phyloP scores from a whole-genome alignment of 2,888 invertebrate species.

The Hecatera dysodea region DNA sequence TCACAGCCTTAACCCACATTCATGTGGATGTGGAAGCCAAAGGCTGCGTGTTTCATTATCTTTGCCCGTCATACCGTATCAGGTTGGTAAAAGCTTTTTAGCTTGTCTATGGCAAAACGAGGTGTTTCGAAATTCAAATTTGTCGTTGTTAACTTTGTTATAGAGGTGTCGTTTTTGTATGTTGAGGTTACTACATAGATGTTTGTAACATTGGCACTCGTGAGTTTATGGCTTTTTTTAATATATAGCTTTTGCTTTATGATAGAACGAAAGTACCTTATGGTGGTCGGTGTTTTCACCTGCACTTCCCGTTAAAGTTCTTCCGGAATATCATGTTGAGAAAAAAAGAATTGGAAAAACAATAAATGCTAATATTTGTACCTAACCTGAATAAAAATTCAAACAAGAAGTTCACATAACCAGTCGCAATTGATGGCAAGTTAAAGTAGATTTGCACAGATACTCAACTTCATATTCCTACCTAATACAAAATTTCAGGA shows the following conservation, averaged over 20 bases:
- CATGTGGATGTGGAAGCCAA: constrained; percentile 41
- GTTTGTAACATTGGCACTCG: neutral
- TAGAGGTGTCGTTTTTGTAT: constrained; percentile 12
- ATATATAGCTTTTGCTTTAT: constrained; percentile 2
- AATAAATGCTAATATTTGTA: no score
- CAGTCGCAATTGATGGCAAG: no score
- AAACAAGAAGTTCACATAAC: no score
- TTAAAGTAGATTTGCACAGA: no score
- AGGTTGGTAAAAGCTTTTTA: constrained; percentile 50
- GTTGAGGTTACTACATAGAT: neutral
- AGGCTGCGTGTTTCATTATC: constrained; percentile 58
- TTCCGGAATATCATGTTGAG: neutral
- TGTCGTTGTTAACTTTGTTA: constrained; percentile 12
- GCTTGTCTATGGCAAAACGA: constrained; percentile 47
- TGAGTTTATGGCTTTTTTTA: constrained; percentile 5
- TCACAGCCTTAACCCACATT: constrained; percentile 59
- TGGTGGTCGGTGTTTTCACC: neutral
- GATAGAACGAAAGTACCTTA: neutral
- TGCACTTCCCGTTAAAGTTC: neutral
- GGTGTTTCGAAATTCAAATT: constrained; percentile 52
- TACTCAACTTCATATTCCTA: no score
- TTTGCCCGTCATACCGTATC: constrained; percentile 52
- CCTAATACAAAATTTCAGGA: no score
- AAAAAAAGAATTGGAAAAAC: neutral
- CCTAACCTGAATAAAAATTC: no score